These are phyloP conservation scores for Erebia aethiops DNA, from an alignment of 2,888 invertebrate species.

Conservation along the genomic window DNA sequence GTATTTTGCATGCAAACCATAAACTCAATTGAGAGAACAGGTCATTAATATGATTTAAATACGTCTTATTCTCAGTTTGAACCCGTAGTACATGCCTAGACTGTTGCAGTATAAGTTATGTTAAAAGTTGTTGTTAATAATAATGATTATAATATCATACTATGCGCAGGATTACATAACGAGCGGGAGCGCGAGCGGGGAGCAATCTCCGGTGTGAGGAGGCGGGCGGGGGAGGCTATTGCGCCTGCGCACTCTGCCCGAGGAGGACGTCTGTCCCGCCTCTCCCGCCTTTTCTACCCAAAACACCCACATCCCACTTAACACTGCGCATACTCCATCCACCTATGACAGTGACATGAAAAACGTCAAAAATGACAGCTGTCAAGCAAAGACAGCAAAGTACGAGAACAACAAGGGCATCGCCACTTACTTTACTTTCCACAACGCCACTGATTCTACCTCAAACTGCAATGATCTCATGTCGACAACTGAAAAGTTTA, in stretches of 20 bases:
- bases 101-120: no score
- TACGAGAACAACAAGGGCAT: constrained; percentile 9
- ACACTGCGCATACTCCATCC: no score
- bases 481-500: constrained; percentile 20
- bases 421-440: constrained; percentile 24
- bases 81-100: no score
- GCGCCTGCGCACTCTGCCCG: constrained; percentile 75
- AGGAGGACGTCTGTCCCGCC: constrained; percentile 72
- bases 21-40: no score
- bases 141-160: not conserved
- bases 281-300: constrained; percentile 38
- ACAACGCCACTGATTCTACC: constrained; percentile 30
- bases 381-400: not conserved
- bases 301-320: not conserved
- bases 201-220: constrained; percentile 79
- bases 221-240: constrained; percentile 78
- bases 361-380: not conserved
- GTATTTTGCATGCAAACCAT: no score
- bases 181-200: constrained; percentile 75
- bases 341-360: not conserved
- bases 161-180: constrained; percentile 75
- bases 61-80: no score
- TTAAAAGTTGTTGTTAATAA: no score
- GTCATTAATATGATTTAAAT: no score
- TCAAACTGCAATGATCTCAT: constrained; percentile 36